phyloP scores from a whole-genome alignment of 2,113 vertebrate species.

The Rafetus swinhoei region DNA sequence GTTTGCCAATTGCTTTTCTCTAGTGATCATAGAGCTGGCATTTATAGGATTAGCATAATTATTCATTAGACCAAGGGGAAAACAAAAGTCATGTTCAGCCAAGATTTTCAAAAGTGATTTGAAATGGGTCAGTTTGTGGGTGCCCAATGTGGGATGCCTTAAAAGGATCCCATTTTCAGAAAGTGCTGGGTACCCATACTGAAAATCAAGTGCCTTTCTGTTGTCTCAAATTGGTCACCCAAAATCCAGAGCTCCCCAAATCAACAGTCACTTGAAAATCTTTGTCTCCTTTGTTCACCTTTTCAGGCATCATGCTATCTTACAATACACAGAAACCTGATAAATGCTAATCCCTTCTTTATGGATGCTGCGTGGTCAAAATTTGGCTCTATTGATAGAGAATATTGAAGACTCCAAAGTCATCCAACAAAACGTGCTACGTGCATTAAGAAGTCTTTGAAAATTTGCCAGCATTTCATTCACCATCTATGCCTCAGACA shows the following conservation, averaged over 20 bases:
- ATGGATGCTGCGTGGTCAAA: not conserved
- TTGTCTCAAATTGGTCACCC: not conserved
- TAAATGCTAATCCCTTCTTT: not conserved
- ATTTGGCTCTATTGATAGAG: not conserved
- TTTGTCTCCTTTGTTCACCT: not conserved
- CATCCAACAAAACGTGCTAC: not conserved
- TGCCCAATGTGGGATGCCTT: rapidly evolving
- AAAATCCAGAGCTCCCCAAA: not conserved
- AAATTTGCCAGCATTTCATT: not conserved
- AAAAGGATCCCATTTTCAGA: not conserved
- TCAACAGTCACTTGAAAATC: not conserved
- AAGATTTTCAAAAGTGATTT: not conserved
- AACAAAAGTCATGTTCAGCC: not conserved
- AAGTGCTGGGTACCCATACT: rapidly evolving
- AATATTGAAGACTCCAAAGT: not conserved
- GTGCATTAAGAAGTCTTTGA: rapidly evolving
- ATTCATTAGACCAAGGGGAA: not conserved
- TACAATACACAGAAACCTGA: not conserved
- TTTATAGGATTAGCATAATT: not conserved
- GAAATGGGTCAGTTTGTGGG: not conserved
- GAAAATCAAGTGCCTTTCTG: not conserved
- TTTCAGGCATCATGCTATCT: not conserved
- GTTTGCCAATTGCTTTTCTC: not conserved
- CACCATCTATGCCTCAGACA: not conserved
- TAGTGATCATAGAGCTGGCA: rapidly evolving